Base-by-base conservation (phyloP, 1,140 invertebrate species). In the Zaprionus ghesquierei region DNA sequence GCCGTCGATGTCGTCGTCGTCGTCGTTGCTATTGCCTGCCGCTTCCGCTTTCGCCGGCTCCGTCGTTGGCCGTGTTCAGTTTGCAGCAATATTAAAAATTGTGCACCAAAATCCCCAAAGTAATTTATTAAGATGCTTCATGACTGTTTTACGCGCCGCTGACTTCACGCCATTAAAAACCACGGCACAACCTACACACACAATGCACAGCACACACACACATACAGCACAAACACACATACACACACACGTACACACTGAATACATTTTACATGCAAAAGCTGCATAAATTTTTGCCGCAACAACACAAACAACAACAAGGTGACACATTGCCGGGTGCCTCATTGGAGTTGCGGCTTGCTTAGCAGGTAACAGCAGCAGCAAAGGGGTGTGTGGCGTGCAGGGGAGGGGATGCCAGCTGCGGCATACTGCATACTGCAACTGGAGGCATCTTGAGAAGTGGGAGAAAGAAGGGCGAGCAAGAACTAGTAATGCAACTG, bases 71-170 rank as follows among this genome's bases (percentile, higher is more conserved):
- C 44, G 54, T 49, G 63, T 35, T 66, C 71, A 33, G 58, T 62
- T 56, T 66, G 64, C 62, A 62, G 78, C 78, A 87, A 89, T 89
- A 90, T 89, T 90, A 90, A 90, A 87, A 90, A 90, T 90, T 84
- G 86, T 90, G 75, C 89, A 84, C 77, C 79, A 75, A 90, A 87
- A 90, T 90, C 89, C 89, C 89, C 89, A 89, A 89, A 90, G 89
- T 90, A 90, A 90, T 90, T 90, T 90, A 90, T 90, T 90, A 90
- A 90, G 89, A 90, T 90, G 89, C 80, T 75, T 90, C 89, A 90
- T 90, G 89, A 90, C 84, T 75, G 81, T 81, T 89, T 89, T 85
- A 85, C 85, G 85, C 81, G 78, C 81, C 81, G 85, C 74, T 89
- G 85, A 81, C 68, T 89, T 89, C 86, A 85, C 81, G 85, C 85